Base-by-base conservation (phyloP, 2,797 vertebrate genomes). In the Loris lydekkerianus region DNA sequence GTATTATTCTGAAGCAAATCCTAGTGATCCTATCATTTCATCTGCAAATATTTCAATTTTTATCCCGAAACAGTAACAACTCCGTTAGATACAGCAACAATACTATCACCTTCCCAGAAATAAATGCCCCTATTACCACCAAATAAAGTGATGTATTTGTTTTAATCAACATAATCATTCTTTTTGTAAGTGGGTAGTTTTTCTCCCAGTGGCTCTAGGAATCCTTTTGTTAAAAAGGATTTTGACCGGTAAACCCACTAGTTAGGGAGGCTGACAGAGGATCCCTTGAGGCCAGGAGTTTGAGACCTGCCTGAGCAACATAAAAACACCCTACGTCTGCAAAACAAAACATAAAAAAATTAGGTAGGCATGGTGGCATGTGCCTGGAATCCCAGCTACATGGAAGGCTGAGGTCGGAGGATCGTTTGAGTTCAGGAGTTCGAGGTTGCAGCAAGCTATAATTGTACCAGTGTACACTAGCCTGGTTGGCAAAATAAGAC, bases 211-310 rank as follows among this genome's bases (percentile, higher is more conserved):
- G 25, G 10, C 46, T 92, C 92, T 67, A 93, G 10, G 4, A 72
- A 96, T 72, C 31, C 60, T 89, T 86, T 56, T 53, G 27, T 46
- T 67, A 72, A 60, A 37, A 96, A 86, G 17, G 94, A 75, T 46
- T 40, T 53, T 91, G 17, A 17, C 65, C 31, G 9, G 31, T 67
- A 67, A 67, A 18, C 65, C 65, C 65, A 67, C 31, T 31, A 67
- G 31, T 67, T 67, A n/a, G 65, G 31, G 15, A 67, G 65, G 31
- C 65, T 7, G 15, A n/a, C 31, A n/a, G 65, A n/a, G 65, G 65
- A 67, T n/a, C 31, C 31, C 17, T n/a, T n/a, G 65, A 67, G 65
- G 65, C 15, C 65, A 67, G 31, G 17, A 67, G 18, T 67, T 67
- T 17, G 7, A 67, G 65, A 67, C 31, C 31, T n/a, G 65, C 65